A percentile compares a stretch with the other conserved stretches of the same genome.
phyloP scores from a whole-genome alignment of 1,140 invertebrate genomes.

The Hypothenemus hampei region DNA sequence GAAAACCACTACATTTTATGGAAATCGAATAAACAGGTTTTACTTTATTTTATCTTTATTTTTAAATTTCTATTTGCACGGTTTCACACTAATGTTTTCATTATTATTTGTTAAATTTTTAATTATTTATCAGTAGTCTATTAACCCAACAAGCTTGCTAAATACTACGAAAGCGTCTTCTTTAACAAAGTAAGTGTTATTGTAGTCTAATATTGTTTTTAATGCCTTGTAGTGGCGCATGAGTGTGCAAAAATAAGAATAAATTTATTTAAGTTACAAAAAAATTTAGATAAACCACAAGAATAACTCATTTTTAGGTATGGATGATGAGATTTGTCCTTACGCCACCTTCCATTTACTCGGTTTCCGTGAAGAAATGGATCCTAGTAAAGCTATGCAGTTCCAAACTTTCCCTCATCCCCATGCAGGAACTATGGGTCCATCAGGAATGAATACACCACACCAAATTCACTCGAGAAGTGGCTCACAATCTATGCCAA shows the following conservation, averaged over 20 bases:
- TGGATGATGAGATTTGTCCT: slow-evolving; percentile 91
- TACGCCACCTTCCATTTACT: slow-evolving; percentile 91
- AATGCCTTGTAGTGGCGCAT: slow-evolving; percentile 16
- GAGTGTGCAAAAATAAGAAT: no score
- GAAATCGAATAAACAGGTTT: no score
- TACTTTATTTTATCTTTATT: no score
- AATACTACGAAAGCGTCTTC: slow-evolving; percentile 13
- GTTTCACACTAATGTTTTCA: background rate
- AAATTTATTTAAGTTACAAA: background rate
- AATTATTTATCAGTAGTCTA: slow-evolving; percentile 2
- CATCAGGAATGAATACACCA: slow-evolving; percentile 58
- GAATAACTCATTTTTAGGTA: slow-evolving; percentile 66
- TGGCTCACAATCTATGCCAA: slow-evolving; percentile 81
- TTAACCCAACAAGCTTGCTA: slow-evolving; percentile 22
- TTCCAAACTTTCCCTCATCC: slow-evolving; percentile 88
- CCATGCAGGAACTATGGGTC: slow-evolving; percentile 73
- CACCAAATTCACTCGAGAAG: slow-evolving; percentile 71
- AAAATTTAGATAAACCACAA: no score
- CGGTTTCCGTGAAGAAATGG: slow-evolving; percentile 92
- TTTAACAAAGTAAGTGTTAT: slow-evolving; percentile 24
- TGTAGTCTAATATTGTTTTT: slow-evolving; percentile 8
- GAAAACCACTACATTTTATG: background rate
- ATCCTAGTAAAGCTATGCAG: slow-evolving; percentile 79
- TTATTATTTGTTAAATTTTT: slow-evolving; percentile 2
- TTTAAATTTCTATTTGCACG: background rate